Base-by-base conservation (phyloP, 2,797 vertebrate genomes). In the Liparis tanakae region DNA sequence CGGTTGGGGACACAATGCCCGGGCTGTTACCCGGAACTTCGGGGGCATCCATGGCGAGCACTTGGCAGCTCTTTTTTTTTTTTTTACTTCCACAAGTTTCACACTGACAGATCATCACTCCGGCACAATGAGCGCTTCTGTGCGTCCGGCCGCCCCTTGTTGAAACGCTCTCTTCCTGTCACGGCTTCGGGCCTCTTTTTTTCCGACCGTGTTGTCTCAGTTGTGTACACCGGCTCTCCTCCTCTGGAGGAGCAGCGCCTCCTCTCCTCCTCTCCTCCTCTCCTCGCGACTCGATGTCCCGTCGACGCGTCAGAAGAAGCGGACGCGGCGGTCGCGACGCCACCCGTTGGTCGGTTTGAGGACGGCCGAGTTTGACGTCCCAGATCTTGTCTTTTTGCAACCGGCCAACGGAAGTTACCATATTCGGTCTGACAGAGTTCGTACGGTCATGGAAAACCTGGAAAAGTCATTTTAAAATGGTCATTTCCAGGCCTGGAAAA, bases 61-160 rank as follows among this genome's bases (percentile, higher is more conserved):
- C 79, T 78, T 84, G 55, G 74, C 76, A 73, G 70, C 25, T 4
- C 4, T 82, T 22, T 20, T 50, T 50, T 5, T 50, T 50, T 50
- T 50, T 51, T 82, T 83, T 78, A 70, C 78, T 78, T 85, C 30
- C 68, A 81, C 76, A 73, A 78, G 72, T 79, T 82, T 80, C 82
- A 80, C 79, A 72, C 70, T 74, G 20, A 70, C 74, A 30, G 81
- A 82, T 70, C 60, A 73, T 82, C 30, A 41, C 72, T 44, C 36
- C 60, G 15, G 67, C 74, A 87, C 82, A 90, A 75, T 71, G 73
- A 36, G 60, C 81, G 82, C 82, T 81, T 80, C 25, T 90, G 85
- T 86, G 67, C 58, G 68, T 61, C 41, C 59, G 63, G 37, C 57
- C 33, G 25, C 58, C 51, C 48, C 25, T 6, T 55, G 72, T 68